These are phyloP conservation scores for Hypothenemus hampei DNA, from an alignment of 1,140 invertebrate species.

Conservation along the genomic window DNA sequence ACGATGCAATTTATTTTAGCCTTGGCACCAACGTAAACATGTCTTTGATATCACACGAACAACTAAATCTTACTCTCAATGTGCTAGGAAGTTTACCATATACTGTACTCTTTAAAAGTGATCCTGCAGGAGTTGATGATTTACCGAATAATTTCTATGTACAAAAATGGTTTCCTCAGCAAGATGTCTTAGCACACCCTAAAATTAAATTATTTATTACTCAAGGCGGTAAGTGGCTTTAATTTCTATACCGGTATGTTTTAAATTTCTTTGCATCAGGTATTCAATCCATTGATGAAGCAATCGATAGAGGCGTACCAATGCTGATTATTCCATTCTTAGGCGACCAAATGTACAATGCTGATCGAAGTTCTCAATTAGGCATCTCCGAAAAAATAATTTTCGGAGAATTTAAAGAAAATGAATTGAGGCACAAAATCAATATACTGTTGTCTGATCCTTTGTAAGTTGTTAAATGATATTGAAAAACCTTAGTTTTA, in stretches of 20 bases:
- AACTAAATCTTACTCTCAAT: conserved; percentile 47
- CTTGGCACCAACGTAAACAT: conserved; percentile 53
- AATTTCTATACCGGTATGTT: too few relatives aligned
- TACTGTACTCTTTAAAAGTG: conserved; percentile 55
- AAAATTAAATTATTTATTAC: conserved; percentile 49
- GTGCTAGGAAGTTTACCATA: conserved; percentile 50
- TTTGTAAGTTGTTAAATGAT: conserved; percentile 25
- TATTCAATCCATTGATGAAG: conserved; percentile 50
- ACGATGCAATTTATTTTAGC: conserved; percentile 56
- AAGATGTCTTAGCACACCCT: conserved; percentile 53
- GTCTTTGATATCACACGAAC: conserved; percentile 49
- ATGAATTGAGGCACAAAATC: conserved; percentile 31
- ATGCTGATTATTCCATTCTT: conserved; percentile 48
- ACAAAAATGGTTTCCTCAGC: conserved; percentile 65
- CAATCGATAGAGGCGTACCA: conserved; percentile 49
- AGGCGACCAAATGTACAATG: conserved; percentile 42
- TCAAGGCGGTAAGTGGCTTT: conserved; percentile 42
- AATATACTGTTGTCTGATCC: conserved; percentile 26
- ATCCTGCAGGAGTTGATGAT: conserved; percentile 45
- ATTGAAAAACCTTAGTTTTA: neutral
- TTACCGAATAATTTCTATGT: conserved; percentile 58
- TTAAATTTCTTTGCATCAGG: conserved; percentile 35
- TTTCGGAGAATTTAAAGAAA: conserved; percentile 22
- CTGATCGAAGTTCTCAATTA: conserved; percentile 25
- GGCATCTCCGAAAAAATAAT: conserved; percentile 35